Percentiles rank a stretch among this genome's conserved stretches.
Conservation (phyloP, 2,888 invertebrate species). For the Perizoma affinitatum region DNA sequence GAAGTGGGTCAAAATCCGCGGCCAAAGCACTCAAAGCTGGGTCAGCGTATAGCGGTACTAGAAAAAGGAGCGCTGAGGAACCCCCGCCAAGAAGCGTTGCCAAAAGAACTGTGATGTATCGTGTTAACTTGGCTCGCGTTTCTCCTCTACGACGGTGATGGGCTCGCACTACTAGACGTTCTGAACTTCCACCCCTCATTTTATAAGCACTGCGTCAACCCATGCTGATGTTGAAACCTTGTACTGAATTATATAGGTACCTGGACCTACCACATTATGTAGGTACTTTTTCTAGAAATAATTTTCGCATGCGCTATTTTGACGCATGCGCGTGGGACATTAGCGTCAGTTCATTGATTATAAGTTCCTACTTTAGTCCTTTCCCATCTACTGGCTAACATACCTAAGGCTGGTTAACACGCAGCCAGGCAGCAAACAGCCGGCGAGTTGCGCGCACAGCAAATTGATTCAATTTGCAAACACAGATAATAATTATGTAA, state of each 20-base stretch:
- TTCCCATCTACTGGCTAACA: too few relatives aligned
- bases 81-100: slow-evolving; percentile 76
- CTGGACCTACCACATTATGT: slow-evolving; percentile 6
- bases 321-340: too few relatives aligned
- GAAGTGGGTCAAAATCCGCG: slow-evolving; percentile 89
- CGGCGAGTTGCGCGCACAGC: too few relatives aligned
- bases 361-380: too few relatives aligned
- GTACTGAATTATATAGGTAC: slow-evolving; percentile 34
- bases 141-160: slow-evolving; percentile 66
- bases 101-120: slow-evolving; percentile 74
- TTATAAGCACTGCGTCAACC: slow-evolving; percentile 74
- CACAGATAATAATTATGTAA: too few relatives aligned
- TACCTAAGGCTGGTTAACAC: too few relatives aligned
- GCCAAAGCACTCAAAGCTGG: slow-evolving; percentile 85
- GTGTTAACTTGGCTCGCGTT: slow-evolving; percentile 71
- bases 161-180: slow-evolving; percentile 72
- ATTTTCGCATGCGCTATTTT: too few relatives aligned
- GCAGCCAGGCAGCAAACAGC: too few relatives aligned
- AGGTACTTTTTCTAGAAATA: too few relatives aligned
- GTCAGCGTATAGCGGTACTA: slow-evolving; percentile 79
- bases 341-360: too few relatives aligned
- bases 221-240: slow-evolving; percentile 61
- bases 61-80: slow-evolving; percentile 75
- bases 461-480: too few relatives aligned
- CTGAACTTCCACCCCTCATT: slow-evolving; percentile 80